Conservation (phyloP, 1,140 invertebrate species). For the Maniola jurtina region DNA sequence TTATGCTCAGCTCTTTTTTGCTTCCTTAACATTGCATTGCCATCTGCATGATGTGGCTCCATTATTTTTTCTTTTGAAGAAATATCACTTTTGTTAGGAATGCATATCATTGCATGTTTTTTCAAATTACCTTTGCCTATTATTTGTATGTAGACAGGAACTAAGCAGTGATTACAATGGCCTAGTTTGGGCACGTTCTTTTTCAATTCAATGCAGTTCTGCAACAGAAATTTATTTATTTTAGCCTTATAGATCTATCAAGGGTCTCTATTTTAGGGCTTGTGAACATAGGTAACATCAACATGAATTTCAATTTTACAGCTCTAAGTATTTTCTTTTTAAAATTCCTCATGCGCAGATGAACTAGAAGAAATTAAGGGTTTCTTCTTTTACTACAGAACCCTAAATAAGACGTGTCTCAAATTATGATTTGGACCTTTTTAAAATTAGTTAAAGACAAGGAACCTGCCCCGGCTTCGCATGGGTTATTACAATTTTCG, state of each 20-base stretch:
- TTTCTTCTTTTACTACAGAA: too few relatives aligned
- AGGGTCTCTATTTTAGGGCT: too few relatives aligned
- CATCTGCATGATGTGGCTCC: slow-evolving; percentile 81
- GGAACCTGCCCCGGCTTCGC: too few relatives aligned
- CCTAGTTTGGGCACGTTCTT: slow-evolving; percentile 39
- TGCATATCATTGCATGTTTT: slow-evolving; percentile 82
- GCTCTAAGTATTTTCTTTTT: too few relatives aligned
- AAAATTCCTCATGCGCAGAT: too few relatives aligned
- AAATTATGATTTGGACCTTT: neutral
- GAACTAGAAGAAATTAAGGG: too few relatives aligned
- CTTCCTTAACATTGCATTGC: slow-evolving; percentile 80
- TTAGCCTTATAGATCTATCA: too few relatives aligned
- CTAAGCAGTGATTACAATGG: slow-evolving; percentile 47
- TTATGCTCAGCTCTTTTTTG: slow-evolving; percentile 80
- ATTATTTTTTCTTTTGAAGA: slow-evolving; percentile 62
- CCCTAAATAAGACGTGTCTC: too few relatives aligned
- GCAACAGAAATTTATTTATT: slow-evolving; percentile 31
- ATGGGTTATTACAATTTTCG: too few relatives aligned
- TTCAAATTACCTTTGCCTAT: slow-evolving; percentile 50
- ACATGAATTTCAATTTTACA: too few relatives aligned
- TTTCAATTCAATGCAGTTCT: slow-evolving; percentile 48
- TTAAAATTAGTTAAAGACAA: slow-evolving; percentile 8
- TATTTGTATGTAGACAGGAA: slow-evolving; percentile 55
- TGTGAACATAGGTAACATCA: too few relatives aligned
- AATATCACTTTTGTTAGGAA: slow-evolving; percentile 80